Evolutionary conservation across 30 jellyfish, hydroid and myxozoan genomes (phyloP).

Genomic region (Catostylus mosaicus): DNA sequence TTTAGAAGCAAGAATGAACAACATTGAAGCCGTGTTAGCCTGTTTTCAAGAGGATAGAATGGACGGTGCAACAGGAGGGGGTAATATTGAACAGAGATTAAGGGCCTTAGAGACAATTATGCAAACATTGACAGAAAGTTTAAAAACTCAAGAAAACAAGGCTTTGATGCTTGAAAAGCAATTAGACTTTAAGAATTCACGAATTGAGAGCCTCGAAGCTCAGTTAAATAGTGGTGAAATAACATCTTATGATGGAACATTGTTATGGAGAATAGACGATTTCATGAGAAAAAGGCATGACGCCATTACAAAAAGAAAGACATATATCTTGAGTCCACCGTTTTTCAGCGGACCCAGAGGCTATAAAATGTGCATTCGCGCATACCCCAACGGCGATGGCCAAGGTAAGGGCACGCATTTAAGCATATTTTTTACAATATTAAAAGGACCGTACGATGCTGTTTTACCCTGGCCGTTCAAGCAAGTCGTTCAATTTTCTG

Average conservation of each 20-base stretch:
- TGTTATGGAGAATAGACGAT: conserved; percentile 76
- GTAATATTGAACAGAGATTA: conserved; percentile 13
- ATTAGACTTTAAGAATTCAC: conserved; percentile 39
- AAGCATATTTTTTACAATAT: conserved; percentile 68
- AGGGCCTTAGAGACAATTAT: neutral
- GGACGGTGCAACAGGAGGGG: neutral
- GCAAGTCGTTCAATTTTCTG: conserved; percentile 45
- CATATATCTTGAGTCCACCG: conserved; percentile 84
- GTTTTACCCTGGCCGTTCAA: conserved; percentile 89
- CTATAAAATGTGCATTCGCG: conserved; percentile 80
- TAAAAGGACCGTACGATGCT: conserved; percentile 88
- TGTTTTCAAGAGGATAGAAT: conserved; percentile 55
- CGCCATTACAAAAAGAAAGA: conserved; percentile 66
- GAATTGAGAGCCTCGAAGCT: conserved; percentile 59
- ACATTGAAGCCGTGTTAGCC: conserved; percentile 58
- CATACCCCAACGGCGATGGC: conserved; percentile 93
- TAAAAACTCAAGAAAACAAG: neutral
- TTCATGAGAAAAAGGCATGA: conserved; percentile 55
- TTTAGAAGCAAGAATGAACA: conserved; percentile 20
- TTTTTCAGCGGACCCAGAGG: conserved; percentile 80
- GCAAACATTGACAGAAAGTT: neutral
- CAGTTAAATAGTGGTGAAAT: conserved; percentile 43
- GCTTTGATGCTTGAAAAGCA: conserved; percentile 15
- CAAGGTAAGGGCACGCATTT: conserved; percentile 81
- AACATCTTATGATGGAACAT: conserved; percentile 77